These are phyloP conservation scores for Ciconia boyciana DNA, from an alignment of 2,113 vertebrate species.

Conservation along the genomic window DNA sequence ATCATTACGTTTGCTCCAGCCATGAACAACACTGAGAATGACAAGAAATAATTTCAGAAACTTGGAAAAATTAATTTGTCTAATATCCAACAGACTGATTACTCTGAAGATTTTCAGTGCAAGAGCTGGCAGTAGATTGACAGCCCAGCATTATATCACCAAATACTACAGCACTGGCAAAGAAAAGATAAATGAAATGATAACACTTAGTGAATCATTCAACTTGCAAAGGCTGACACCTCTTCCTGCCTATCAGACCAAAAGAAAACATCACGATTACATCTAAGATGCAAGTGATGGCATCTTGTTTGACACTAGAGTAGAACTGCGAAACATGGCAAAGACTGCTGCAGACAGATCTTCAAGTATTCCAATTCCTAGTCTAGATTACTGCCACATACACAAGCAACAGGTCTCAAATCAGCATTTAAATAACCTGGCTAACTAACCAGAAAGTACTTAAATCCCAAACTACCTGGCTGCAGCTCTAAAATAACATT, in stretches of 20 bases:
- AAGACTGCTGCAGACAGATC: neutral
- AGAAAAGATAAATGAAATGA: conserved; percentile 1
- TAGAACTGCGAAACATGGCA: neutral
- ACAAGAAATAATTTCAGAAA: neutral
- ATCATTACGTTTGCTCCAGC: rapidly evolving
- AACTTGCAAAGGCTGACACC: neutral
- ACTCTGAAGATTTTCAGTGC: neutral
- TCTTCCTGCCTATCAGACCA: neutral
- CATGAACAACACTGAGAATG: neutral
- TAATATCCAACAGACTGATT: neutral
- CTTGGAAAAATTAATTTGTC: neutral
- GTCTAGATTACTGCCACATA: neutral
- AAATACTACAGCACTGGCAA: neutral
- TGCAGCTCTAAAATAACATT: neutral
- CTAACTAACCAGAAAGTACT: neutral
- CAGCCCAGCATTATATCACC: conserved; percentile 1
- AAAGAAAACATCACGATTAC: conserved; percentile 8
- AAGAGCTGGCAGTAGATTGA: neutral
- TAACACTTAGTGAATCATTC: conserved; percentile 8
- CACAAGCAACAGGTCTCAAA: neutral
- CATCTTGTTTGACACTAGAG: neutral
- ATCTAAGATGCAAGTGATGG: neutral
- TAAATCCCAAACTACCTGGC: neutral
- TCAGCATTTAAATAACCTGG: neutral
- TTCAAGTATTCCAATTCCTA: neutral